phyloP scores from a whole-genome alignment of 2,797 vertebrate species.

The Thalassophryne amazonica region DNA sequence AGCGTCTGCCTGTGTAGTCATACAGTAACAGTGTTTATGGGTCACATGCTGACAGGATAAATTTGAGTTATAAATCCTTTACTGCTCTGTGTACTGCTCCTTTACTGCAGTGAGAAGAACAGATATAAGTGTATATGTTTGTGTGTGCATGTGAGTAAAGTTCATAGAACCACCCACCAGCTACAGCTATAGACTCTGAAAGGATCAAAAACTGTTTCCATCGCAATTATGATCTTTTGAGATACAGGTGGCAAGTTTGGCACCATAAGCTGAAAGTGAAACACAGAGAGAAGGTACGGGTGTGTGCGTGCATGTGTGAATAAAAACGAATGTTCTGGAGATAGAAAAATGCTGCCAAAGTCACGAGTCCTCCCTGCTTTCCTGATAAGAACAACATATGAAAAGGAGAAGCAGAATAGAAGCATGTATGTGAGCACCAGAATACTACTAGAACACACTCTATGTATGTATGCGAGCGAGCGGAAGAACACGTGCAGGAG shows the following conservation, averaged over 20 bases:
- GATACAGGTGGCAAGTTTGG: conserved; percentile 34
- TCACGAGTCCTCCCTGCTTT: too few species aligned
- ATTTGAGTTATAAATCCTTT: not conserved
- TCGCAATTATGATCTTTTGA: conserved; percentile 54
- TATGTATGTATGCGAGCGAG: too few species aligned
- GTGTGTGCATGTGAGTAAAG: not conserved
- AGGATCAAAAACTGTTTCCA: conserved; percentile 48
- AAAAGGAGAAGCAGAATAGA: too few species aligned
- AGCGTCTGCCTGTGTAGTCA: not conserved
- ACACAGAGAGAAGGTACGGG: too few species aligned
- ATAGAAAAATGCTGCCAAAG: too few species aligned
- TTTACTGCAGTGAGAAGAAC: not conserved
- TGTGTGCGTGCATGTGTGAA: too few species aligned
- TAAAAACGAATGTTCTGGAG: too few species aligned
- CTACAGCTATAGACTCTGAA: conserved; percentile 28
- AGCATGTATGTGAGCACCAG: too few species aligned
- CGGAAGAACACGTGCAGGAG: too few species aligned
- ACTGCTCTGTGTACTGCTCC: not conserved
- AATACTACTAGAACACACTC: too few species aligned
- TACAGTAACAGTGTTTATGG: not conserved
- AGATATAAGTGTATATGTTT: not conserved
- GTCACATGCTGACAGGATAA: not conserved
- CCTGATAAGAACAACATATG: too few species aligned
- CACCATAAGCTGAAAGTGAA: conserved; percentile 28
- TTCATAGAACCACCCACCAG: conserved; percentile 27